Conservation (phyloP, 2,797 vertebrate genomes). For the Sebastes taczanowskii region DNA sequence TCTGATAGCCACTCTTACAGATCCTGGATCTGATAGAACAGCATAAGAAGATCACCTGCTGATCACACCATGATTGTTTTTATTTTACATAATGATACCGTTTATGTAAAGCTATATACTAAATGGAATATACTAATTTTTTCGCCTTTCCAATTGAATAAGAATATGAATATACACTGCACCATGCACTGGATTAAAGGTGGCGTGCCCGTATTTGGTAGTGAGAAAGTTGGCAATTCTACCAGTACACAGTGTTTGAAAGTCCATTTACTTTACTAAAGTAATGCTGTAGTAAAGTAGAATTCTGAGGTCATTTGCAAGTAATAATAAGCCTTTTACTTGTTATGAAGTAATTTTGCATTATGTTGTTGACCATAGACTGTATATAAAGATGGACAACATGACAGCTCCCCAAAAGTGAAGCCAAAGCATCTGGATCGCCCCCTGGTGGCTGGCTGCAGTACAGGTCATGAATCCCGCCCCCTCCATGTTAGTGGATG, state of each 20-base stretch:
- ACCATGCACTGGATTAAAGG: background rate
- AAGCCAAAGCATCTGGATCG: too few species aligned
- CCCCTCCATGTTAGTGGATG: too few species aligned
- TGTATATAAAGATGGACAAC: too few species aligned
- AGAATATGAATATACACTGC: background rate
- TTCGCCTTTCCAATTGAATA: background rate
- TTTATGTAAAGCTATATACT: background rate
- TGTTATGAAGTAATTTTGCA: too few species aligned
- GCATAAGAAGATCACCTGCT: background rate
- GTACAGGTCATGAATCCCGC: too few species aligned
- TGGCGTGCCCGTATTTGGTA: background rate
- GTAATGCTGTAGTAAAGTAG: background rate
- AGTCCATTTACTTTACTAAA: background rate
- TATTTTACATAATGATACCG: too few species aligned
- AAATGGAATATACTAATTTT: background rate
- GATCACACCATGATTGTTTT: background rate
- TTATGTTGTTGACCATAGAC: too few species aligned
- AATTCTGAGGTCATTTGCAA: background rate
- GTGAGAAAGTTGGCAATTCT: background rate
- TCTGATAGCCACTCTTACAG: background rate
- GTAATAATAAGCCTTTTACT: background rate
- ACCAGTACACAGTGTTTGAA: background rate
- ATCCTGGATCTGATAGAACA: background rate
- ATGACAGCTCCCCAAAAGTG: too few species aligned
- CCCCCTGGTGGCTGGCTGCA: too few species aligned